Percentiles rank a stretch among this genome's conserved stretches.
These are phyloP conservation scores for Myrmophylax atrothorax DNA, from an alignment of 2,113 vertebrate genomes.

Conservation along the genomic window DNA sequence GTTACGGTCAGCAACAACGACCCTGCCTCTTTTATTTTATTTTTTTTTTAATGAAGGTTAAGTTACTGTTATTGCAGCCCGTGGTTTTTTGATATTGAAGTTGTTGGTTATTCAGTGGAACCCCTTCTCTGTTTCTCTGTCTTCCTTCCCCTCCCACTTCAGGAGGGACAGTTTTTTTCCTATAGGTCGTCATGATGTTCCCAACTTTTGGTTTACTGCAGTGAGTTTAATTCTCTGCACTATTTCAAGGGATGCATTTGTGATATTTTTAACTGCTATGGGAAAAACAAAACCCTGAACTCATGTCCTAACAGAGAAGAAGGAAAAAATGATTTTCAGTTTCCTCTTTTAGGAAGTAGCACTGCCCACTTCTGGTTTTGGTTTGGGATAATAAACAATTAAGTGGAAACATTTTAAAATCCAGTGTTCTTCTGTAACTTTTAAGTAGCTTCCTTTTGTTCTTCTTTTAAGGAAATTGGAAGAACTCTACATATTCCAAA, in stretches of 20 bases:
- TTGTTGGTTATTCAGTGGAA: background rate
- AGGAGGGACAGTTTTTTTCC: background rate
- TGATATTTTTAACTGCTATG: background rate
- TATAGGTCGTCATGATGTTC: background rate
- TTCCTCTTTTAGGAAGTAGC: conserved; percentile 31
- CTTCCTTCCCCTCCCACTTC: background rate
- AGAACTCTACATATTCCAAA: background rate
- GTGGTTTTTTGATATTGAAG: background rate
- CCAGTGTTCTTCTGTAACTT: background rate
- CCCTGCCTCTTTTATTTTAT: background rate
- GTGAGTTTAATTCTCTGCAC: background rate
- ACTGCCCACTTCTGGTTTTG: background rate
- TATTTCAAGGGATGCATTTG: background rate
- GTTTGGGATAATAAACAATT: conserved; percentile 50
- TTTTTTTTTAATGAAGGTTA: background rate
- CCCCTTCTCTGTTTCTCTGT: background rate
- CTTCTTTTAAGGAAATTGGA: conserved; percentile 10
- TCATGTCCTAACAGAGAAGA: background rate
- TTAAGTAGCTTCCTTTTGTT: conserved; percentile 31
- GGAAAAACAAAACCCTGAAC: background rate
- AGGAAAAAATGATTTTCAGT: background rate
- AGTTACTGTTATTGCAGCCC: background rate
- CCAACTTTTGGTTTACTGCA: background rate
- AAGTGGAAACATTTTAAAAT: conserved; percentile 25
- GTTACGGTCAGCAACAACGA: background rate